Conservation (phyloP, 2,113 vertebrate genomes). For the Heliornis fulica region DNA sequence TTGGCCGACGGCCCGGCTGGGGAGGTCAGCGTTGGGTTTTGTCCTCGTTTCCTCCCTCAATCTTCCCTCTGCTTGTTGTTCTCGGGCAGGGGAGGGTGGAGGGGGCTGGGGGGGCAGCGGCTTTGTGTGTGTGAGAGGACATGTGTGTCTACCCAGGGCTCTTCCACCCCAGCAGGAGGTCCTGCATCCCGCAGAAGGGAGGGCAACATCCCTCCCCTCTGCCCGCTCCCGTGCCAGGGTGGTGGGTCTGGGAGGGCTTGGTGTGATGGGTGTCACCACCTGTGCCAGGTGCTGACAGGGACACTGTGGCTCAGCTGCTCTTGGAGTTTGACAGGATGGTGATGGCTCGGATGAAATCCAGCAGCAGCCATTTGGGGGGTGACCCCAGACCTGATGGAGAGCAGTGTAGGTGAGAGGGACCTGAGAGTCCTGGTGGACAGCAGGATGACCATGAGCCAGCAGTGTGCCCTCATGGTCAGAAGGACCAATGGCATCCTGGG, state of each 20-base stretch:
- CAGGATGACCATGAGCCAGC: too few relatives aligned
- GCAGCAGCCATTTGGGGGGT: fast-evolving
- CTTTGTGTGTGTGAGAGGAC: neutral
- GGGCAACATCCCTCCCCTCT: fast-evolving
- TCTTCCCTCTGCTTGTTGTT: neutral
- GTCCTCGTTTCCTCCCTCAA: conserved; percentile 35
- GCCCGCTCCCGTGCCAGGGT: fast-evolving
- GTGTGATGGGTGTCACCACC: neutral
- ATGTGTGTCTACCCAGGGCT: fast-evolving
- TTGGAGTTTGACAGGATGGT: neutral
- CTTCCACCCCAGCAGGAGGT: neutral
- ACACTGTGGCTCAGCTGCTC: neutral
- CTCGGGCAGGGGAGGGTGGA: neutral
- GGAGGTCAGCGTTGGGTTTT: conserved; percentile 37
- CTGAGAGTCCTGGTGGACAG: too few relatives aligned
- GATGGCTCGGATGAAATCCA: neutral
- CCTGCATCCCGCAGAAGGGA: neutral
- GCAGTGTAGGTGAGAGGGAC: too few relatives aligned
- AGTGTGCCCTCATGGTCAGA: too few relatives aligned
- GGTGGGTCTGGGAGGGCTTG: neutral
- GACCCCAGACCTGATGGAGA: neutral
- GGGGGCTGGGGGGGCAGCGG: neutral
- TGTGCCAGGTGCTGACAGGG: neutral
- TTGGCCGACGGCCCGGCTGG: conserved; percentile 30
- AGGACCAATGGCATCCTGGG: too few relatives aligned